These are phyloP conservation scores for Schizothorax lantsangensis DNA, from an alignment of 2,797 vertebrate species.

Conservation along the genomic window DNA sequence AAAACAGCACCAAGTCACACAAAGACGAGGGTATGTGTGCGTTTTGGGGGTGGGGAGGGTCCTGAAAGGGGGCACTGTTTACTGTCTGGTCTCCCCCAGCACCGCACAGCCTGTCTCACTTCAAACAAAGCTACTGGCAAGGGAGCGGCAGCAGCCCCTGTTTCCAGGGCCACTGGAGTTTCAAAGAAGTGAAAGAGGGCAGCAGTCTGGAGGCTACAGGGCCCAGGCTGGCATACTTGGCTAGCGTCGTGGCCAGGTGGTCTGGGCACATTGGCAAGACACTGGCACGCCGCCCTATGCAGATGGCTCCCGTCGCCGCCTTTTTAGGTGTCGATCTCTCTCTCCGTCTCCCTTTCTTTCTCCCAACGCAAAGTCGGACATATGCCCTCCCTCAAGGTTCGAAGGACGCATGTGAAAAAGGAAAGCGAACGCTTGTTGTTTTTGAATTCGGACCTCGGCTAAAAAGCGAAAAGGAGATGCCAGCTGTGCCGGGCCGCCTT, in stretches of 20 bases:
- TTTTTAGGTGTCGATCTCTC: conserved; percentile 74
- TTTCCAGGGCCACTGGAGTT: conserved; percentile 81
- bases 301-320: conserved; percentile 89
- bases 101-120: conserved; percentile 77
- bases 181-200: conserved; percentile 83
- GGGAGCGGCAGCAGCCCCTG: conserved; percentile 72
- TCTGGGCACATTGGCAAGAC: conserved; percentile 90
- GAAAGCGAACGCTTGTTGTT: conserved; percentile 19
- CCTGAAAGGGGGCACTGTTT: conserved; percentile 81
- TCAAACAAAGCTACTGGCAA: conserved; percentile 82
- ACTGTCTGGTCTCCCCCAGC: conserved; percentile 78
- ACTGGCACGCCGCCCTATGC: conserved; percentile 89
- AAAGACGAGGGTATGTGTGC: conserved; percentile 59
- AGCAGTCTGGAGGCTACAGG: conserved; percentile 85
- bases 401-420: conserved; percentile 36
- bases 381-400: conserved; percentile 60
- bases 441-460: conserved; percentile 38
- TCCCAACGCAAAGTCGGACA: conserved; percentile 60
- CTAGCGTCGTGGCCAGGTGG: conserved; percentile 89
- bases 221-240: conserved; percentile 89
- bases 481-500: conserved; percentile 62
- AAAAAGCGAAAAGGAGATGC: conserved; percentile 38
- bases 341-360: conserved; percentile 51
- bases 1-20: conserved; percentile 63
- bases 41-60: conserved; percentile 53